A percentile compares a stretch with the other conserved stretches of the same genome.
These are phyloP conservation scores for Siniperca knerii DNA, from an alignment of 2,113 vertebrate genomes.

Conservation along the genomic window DNA sequence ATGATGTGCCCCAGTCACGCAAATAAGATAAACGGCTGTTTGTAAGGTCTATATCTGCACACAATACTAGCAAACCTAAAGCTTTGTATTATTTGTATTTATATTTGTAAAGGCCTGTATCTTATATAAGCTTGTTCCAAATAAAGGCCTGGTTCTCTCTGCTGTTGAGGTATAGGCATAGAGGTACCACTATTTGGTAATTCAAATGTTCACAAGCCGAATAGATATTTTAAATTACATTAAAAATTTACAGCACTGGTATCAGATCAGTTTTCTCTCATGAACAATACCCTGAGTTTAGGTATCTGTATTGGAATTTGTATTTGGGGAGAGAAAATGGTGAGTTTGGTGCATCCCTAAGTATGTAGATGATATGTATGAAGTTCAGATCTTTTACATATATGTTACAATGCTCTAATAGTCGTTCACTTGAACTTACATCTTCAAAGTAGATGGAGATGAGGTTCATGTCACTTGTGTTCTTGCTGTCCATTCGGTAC, in stretches of 20 bases:
- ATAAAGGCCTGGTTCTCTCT: not conserved
- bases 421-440: slow-evolving; percentile 47
- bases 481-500: slow-evolving; percentile 96
- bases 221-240: not conserved
- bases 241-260: not conserved
- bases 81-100: too few species aligned
- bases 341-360: not conserved
- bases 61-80: too few species aligned
- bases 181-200: too few species aligned
- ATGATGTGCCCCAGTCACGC: too few species aligned
- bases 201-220: not conserved
- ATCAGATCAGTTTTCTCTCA: not conserved
- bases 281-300: too few species aligned
- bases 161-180: not conserved
- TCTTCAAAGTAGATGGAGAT: slow-evolving; percentile 93
- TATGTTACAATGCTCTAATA: not conserved
- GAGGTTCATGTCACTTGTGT: slow-evolving; percentile 93
- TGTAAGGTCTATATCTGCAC: too few species aligned
- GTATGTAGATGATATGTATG: not conserved
- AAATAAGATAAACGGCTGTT: too few species aligned
- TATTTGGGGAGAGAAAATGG: not conserved
- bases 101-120: too few species aligned
- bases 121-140: not conserved
- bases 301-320: not conserved
- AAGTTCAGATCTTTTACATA: not conserved